Base-by-base conservation (phyloP, 1,140 invertebrate species). In the Tetragnatha versicolor region DNA sequence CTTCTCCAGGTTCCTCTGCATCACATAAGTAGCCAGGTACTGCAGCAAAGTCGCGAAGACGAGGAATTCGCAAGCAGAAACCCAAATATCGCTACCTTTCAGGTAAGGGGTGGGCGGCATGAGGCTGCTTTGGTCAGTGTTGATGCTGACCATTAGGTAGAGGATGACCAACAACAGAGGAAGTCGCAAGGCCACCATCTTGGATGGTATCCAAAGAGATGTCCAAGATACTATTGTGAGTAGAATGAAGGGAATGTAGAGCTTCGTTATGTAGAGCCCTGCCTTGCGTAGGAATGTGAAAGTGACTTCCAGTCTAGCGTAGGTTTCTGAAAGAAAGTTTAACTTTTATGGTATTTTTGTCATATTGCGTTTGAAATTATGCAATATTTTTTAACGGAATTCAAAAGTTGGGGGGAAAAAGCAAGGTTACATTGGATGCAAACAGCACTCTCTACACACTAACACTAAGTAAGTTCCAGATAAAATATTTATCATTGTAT, bases 161-260 rank as follows among this genome's bases (percentile, higher is more conserved):
- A 79, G 22, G 35, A 79, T 25, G 5, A 53, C 53, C 20, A 79
- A n/a, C 37, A 79, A 42, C 4, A 79, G 7, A 25, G 51, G 14
- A 0, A 79, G 51, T 35, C 76, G 58, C 6, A 60, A 20, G 5
- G 31, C 27, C 25, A 60, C 37, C 39, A 60, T 22, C 49, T 61
- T 49, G 4, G 76, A 10, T 35, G 66, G 51, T 1, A 79, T 79
- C 37, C 63, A 79, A 27, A 79, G 70, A 7, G 76, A 58, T 5
- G 70, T 2, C 65, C 63, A 69, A 2, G 76, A 58, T 2, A 70
- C 4, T 0, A 51, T n/a, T 3, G 61, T 55, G 10, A 79, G 47
- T 6, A 69, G 12, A 7, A 79, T 68, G 22, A 69, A 69, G 1
- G 76, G 76, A 69, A 79, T 37, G 25, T 60, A 79, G 4, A 69